These are phyloP conservation scores for Drosophila asahinai DNA, from an alignment of 1,140 invertebrate genomes.

Conservation along the genomic window DNA sequence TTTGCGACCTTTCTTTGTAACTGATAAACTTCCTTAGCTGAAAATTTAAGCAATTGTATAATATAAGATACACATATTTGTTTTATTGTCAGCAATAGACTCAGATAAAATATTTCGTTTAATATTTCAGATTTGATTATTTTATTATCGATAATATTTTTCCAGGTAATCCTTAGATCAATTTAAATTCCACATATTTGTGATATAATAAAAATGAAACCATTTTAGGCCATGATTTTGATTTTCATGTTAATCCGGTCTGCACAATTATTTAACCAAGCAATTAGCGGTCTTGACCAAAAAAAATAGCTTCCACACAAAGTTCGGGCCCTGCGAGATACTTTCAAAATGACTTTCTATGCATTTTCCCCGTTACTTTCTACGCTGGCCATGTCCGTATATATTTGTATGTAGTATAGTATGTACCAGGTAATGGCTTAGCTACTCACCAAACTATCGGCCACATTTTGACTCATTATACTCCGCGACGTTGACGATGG, in stretches of 20 bases:
- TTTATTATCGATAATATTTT: background rate
- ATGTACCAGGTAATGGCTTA: constrained; percentile 32
- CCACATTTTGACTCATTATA: constrained; percentile 85
- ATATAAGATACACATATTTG: no score
- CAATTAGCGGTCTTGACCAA: constrained; percentile 55
- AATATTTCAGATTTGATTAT: no score
- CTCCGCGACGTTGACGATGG: constrained; percentile 41
- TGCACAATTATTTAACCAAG: constrained; percentile 49
- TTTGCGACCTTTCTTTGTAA: no score
- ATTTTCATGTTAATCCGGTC: constrained; percentile 1
- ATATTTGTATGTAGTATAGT: constrained; percentile 1
- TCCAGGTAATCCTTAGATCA: background rate
- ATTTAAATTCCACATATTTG: background rate
- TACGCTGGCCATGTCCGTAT: constrained; percentile 30
- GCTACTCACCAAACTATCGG: constrained; percentile 83
- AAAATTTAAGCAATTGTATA: no score
- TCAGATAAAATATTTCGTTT: no score
- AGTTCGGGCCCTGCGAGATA: constrained; percentile 33
- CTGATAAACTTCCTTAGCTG: no score
- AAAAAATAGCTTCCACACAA: constrained; percentile 24
- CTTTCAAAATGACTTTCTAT: constrained; percentile 65
- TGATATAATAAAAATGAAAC: background rate
- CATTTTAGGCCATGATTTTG: constrained; percentile 8
- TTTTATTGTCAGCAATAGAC: no score
- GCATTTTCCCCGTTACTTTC: constrained; percentile 58